Evolutionary conservation across 2,113 vertebrate species (phyloP), one percentile per base, ranked within the genome.

Genomic region (Corvus hawaiiensis): DNA sequence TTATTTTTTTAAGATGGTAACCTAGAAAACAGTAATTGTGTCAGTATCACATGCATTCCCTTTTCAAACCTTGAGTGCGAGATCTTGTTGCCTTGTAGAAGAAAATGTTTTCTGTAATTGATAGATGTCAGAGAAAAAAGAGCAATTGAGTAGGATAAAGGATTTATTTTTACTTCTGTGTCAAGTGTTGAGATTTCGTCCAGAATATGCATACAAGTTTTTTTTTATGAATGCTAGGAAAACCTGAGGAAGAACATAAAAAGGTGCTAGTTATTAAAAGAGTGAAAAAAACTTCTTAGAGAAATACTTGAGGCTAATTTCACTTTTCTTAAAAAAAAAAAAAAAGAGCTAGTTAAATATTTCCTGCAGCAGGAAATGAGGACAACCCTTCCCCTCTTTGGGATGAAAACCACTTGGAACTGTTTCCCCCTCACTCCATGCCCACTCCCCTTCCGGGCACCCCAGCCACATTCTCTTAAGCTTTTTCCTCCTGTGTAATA

Each of bases 391-490:
- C 9, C 11, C 4, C 2, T 58, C 18, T 78, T 66, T 24, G 8
- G 6, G 18, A 54, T 35, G 39, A 66, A 64, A 59, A 83, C 16
- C 30, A 35, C 19, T 35, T 27, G 26, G 3, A 56, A 26, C 7
- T 13, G 22, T 49, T 67, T 39, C 4, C 2, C 10, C 16, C 12
- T 10, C 11, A 1, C 4, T 64, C 18, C 18, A 13, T 32, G 18
- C 6, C 8, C 19, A 8, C 4, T 15, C 13, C 6, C 5, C 6
- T 48, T 48, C 14, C 3, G 13, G 7, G 7, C 9, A 2, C 4
- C 11, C 3, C 7, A 59, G 55, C 24, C 26, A 17, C 19, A 7
- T 30, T 66, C 8, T 75, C 26, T 22, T 51, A 17, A 39, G 14
- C 15, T 33, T 74, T 22, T 78, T 52, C 8, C 23, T 32, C 9